Base-by-base conservation (phyloP, 2,113 vertebrate species). In the Tragelaphus buxtoni region DNA sequence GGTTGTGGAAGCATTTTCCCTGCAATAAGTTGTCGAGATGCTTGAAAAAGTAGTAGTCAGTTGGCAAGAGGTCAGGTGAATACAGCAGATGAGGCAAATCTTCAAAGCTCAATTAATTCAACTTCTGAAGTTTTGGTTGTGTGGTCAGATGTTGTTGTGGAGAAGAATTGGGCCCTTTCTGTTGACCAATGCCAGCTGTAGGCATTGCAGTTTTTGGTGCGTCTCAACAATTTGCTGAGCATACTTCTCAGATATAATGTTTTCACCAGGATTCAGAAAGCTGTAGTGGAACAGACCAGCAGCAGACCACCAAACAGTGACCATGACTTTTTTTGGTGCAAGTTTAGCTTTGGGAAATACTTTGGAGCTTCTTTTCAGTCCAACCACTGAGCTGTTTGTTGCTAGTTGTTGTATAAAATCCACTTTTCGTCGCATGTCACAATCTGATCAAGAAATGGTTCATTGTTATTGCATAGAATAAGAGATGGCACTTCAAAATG, bases 401-500 rank as follows among this genome's bases (percentile, higher is more conserved):
- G 65, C 65, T 22, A 69, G 35, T 26, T 74, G 10, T 69, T 2
- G 1, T 74, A 74, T 74, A 74, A 24, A 74, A 42, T 26, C 10
- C 35, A 74, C 69, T 74, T 74, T 74, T 74, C 22, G 0, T 74
- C 0, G 0, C 35, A 74, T 39, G 35, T 42, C 69, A 42, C 5
- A 7, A 42, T 42, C 35, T 74, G 69, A 69, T 35, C 0, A 1
- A 74, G 69, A 74, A 74, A 42, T 74, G 69, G 35, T 74, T 42
- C 35, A 13, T 13, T 42, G 11, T 74, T 74, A 35, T 74, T 42
- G 35, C 69, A 26, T 42, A 74, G 69, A 74, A 42, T 26, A 74
- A 42, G 35, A 74, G 35, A 42, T 74, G 35, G 35, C 35, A 26
- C 35, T 13, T 42, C 69, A 74, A 74, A 74, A 74, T 39, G 2